These are phyloP conservation scores for Gnathonemus echidnorhynchus DNA, from an alignment of 2,113 vertebrate genomes.

Conservation along the genomic window DNA sequence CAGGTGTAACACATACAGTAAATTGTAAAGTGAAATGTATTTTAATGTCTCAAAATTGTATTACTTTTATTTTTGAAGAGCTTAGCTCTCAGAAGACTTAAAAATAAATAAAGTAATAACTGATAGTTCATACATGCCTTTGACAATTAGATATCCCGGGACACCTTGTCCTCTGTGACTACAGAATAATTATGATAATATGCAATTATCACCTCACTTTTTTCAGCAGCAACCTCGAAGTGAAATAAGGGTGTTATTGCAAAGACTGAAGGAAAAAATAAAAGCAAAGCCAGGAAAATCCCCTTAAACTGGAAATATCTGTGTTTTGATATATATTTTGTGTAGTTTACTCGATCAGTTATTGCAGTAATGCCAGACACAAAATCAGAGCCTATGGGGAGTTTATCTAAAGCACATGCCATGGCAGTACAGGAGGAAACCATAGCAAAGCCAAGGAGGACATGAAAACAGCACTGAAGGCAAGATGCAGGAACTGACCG, in stretches of 20 bases:
- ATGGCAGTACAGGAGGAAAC: not conserved
- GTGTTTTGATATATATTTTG: not conserved
- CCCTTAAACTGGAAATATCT: not conserved
- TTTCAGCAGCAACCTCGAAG: slow-evolving; percentile 59
- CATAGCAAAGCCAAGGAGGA: not conserved
- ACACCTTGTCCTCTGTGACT: slow-evolving; percentile 62
- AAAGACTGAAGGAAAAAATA: slow-evolving; percentile 28
- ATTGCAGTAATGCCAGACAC: not conserved
- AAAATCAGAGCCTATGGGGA: not conserved
- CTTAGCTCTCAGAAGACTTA: slow-evolving; percentile 5
- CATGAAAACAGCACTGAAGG: not conserved
- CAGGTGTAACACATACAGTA: not conserved
- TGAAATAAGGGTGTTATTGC: slow-evolving; percentile 47
- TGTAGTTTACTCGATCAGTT: not conserved
- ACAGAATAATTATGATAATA: slow-evolving; percentile 91
- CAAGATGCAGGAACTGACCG: not conserved
- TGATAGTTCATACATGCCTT: slow-evolving; percentile 62
- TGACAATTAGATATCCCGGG: slow-evolving; percentile 55
- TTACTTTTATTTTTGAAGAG: slow-evolving; percentile 24
- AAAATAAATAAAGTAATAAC: slow-evolving; percentile 40
- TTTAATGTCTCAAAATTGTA: not conserved
- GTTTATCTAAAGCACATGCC: not conserved
- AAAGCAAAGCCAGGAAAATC: not conserved
- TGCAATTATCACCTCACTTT: slow-evolving; percentile 86
- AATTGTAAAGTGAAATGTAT: not conserved